These are phyloP conservation scores for Dasysyrphus tricinctus DNA, from an alignment of 2,888 invertebrate species.

Conservation along the genomic window DNA sequence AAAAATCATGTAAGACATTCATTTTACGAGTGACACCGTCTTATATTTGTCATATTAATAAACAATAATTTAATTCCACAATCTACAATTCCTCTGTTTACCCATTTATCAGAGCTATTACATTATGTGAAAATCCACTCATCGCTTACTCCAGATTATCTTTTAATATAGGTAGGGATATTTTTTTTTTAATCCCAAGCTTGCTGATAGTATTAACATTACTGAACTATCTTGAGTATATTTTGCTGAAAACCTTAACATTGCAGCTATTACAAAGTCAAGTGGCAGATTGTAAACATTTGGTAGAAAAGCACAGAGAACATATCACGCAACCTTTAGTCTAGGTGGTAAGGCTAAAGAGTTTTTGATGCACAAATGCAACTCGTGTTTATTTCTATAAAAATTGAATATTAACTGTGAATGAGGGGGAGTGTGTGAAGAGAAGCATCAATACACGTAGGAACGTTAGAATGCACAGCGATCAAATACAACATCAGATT, in stretches of 20 bases:
- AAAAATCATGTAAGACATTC: conserved; percentile 64
- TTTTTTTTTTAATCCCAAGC: conserved; percentile 9
- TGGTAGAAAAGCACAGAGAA: neutral
- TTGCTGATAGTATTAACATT: conserved; percentile 26
- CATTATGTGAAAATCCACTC: conserved; percentile 40
- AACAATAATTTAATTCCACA: conserved; percentile 18
- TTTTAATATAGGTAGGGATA: conserved; percentile 33
- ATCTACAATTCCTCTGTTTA: conserved; percentile 37
- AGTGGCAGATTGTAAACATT: conserved; percentile 45
- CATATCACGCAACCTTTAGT: conserved; percentile 29
- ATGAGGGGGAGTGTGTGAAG: neutral
- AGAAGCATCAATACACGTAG: neutral
- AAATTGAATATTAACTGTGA: neutral
- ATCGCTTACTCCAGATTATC: conserved; percentile 59
- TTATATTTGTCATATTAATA: conserved; percentile 43
- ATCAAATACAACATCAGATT: conserved; percentile 22
- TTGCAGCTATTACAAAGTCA: conserved; percentile 58
- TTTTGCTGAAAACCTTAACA: conserved; percentile 24
- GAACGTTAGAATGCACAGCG: neutral
- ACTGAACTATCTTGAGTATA: conserved; percentile 30
- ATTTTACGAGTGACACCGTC: conserved; percentile 31
- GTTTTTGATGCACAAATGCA: conserved; percentile 8
- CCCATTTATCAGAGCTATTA: conserved; percentile 38
- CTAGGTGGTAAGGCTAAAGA: conserved; percentile 21
- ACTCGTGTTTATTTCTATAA: conserved; percentile 10